A percentile compares a stretch with the other conserved stretches of the same genome.
Conservation (phyloP, 2,797 vertebrate genomes). For the Pangasius krempfi region DNA sequence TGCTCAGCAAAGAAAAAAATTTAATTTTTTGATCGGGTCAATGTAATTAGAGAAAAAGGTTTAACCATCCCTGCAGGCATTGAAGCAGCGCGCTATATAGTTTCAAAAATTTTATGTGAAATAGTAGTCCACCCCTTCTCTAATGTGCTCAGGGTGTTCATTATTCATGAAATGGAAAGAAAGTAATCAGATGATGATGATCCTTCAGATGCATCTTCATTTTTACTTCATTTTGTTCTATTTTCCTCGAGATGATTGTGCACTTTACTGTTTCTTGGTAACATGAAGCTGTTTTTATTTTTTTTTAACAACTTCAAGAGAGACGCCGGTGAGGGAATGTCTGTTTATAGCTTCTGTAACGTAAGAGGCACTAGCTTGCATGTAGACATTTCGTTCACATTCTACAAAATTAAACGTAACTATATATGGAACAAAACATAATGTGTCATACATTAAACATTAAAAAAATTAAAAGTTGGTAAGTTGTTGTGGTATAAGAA, state of each 20-base stretch:
- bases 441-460: neutral
- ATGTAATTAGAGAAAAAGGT: neutral
- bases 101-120: neutral
- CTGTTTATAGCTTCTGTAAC: neutral
- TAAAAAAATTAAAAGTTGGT: neutral
- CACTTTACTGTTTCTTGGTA: too few relatives aligned
- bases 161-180: slow-evolving; percentile 5
- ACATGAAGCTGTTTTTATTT: neutral
- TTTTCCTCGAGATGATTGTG: neutral
- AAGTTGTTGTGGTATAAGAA: too few relatives aligned
- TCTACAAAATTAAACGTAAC: neutral
- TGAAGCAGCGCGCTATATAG: neutral
- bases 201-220: neutral
- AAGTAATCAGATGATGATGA: slow-evolving; percentile 6
- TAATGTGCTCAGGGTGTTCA: neutral
- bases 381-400: neutral
- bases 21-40: neutral
- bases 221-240: neutral
- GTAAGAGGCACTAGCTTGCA: neutral
- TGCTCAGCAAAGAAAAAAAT: neutral
- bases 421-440: neutral
- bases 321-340: neutral
- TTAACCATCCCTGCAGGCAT: neutral
- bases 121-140: neutral
- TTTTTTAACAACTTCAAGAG: neutral